Conservation (phyloP, 2,888 invertebrate species). For the Clusia tigrina region DNA sequence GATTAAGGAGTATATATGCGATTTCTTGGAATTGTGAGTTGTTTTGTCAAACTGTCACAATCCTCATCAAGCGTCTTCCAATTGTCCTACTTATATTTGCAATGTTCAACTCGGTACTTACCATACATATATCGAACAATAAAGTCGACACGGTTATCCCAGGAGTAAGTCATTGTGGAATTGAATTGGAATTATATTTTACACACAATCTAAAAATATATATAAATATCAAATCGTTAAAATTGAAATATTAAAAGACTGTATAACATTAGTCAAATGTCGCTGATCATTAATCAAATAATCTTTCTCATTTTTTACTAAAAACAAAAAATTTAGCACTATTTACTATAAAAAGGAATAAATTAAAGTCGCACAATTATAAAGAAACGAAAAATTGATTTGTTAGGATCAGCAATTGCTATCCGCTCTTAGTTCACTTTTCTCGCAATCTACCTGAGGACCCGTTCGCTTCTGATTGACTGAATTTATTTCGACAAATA, state of each 20-base stretch:
- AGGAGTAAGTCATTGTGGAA: slow-evolving; percentile 76
- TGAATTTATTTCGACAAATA: slow-evolving; percentile 36
- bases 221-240: slow-evolving; percentile 6
- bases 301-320: slow-evolving; percentile 7
- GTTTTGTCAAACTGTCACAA: too few relatives aligned
- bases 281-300: neutral
- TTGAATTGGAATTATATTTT: slow-evolving; percentile 30
- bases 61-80: too few relatives aligned
- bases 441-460: slow-evolving; percentile 57
- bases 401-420: neutral
- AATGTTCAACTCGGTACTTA: too few relatives aligned
- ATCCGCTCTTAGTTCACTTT: slow-evolving; percentile 29
- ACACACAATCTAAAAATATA: slow-evolving; percentile 43
- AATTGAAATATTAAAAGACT: slow-evolving; percentile 8
- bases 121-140: slow-evolving; percentile 84
- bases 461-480: slow-evolving; percentile 60
- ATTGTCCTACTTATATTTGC: too few relatives aligned
- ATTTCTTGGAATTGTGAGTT: too few relatives aligned
- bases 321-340: slow-evolving; percentile 16
- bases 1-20: too few relatives aligned
- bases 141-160: slow-evolving; percentile 85
- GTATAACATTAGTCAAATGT: neutral
- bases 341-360: slow-evolving; percentile 1
- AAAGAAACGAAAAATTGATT: slow-evolving; percentile 18
- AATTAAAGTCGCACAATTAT: neutral